phyloP scores from a whole-genome alignment of 92 coral and sea anemone genomes.

The Metridium senile region DNA sequence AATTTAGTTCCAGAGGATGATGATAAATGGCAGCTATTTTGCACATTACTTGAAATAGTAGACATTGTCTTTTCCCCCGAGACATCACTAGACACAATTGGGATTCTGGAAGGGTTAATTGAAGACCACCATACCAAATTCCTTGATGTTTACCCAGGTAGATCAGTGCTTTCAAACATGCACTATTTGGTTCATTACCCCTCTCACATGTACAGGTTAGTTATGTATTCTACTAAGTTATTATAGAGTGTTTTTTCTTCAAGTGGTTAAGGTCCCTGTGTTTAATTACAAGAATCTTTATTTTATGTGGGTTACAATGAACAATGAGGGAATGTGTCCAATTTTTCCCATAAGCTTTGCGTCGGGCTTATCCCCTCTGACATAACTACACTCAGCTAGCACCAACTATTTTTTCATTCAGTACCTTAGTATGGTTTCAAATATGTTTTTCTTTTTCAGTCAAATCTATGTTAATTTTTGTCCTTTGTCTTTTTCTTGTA shows the following conservation, averaged over 20 bases:
- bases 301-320: background rate
- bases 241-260: too few relatives aligned
- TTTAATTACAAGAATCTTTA: too few relatives aligned
- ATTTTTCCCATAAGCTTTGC: too few relatives aligned
- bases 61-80: slow-evolving; percentile 53
- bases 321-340: background rate
- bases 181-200: slow-evolving; percentile 76
- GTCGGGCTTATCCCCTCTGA: too few relatives aligned
- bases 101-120: slow-evolving; percentile 61
- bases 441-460: too few relatives aligned
- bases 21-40: slow-evolving; percentile 55
- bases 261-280: too few relatives aligned
- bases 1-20: slow-evolving; percentile 57
- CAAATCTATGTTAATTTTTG: too few relatives aligned
- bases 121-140: slow-evolving; percentile 25
- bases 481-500: too few relatives aligned
- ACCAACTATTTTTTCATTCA: too few relatives aligned
- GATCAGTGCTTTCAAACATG: slow-evolving; percentile 71
- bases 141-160: slow-evolving; percentile 23
- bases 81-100: slow-evolving; percentile 31
- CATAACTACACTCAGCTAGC: too few relatives aligned
- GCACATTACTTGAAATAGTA: slow-evolving; percentile 44
- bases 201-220: slow-evolving; percentile 54
- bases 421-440: background rate
- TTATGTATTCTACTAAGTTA: background rate